Conservation (phyloP, 1,140 invertebrate genomes). For the Drosophila orosa region DNA sequence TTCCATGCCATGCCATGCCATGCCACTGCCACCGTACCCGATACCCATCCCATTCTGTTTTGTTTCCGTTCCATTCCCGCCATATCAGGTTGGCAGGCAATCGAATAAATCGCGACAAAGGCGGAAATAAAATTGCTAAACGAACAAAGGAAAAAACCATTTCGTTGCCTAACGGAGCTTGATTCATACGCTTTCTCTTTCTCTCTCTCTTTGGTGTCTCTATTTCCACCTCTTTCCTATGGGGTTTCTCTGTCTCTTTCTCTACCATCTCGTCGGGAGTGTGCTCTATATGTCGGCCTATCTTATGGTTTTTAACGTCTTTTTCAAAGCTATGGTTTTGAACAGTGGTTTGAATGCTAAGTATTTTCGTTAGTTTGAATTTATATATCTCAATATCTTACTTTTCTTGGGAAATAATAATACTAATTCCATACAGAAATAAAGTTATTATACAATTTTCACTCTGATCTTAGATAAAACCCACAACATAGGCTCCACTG, state of each 20-base stretch:
- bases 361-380: neutral
- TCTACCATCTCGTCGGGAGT: neutral
- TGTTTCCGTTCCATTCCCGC: constrained; percentile 22
- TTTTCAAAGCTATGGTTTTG: constrained; percentile 25
- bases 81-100: constrained; percentile 71
- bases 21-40: neutral
- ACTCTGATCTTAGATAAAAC: neutral
- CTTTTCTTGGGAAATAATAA: neutral
- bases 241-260: neutral
- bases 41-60: constrained; percentile 17
- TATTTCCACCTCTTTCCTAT: neutral
- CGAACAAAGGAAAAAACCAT: constrained; percentile 66
- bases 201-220: neutral
- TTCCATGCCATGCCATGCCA: constrained; percentile 21
- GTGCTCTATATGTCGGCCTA: constrained; percentile 53
- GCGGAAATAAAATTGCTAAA: constrained; percentile 79
- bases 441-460: neutral
- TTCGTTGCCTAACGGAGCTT: constrained; percentile 44
- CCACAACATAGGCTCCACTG: constrained; percentile 24
- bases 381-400: rapidly evolving
- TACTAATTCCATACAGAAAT: neutral
- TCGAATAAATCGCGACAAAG: constrained; percentile 79
- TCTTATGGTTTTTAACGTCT: constrained; percentile 67
- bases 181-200: constrained; percentile 11
- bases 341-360: constrained; percentile 44